These are phyloP conservation scores for Gymnothorax javanicus DNA, from an alignment of 2,797 vertebrate genomes.

Conservation along the genomic window DNA sequence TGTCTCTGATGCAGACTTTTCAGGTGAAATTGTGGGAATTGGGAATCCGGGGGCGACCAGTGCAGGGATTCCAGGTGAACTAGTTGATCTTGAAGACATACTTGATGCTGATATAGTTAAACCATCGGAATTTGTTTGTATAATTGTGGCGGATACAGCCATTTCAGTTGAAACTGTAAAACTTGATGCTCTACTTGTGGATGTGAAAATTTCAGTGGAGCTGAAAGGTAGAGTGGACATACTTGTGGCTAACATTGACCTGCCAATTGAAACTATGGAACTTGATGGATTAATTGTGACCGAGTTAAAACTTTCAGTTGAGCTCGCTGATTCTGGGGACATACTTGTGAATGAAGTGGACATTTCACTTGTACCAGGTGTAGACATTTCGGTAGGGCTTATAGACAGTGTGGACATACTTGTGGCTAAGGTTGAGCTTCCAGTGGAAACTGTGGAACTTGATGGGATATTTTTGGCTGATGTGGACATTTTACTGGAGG, in stretches of 20 bases:
- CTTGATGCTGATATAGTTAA: background rate
- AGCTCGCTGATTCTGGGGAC: background rate
- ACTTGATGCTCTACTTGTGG: background rate
- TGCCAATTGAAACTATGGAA: background rate
- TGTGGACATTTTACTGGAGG: background rate
- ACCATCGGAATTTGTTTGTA: background rate
- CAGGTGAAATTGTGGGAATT: background rate
- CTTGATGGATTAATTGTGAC: background rate
- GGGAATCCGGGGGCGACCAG: background rate
- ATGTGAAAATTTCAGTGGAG: background rate
- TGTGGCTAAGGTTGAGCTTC: background rate
- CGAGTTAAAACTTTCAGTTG: background rate
- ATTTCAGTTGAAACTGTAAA: background rate
- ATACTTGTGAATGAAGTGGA: background rate
- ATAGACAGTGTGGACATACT: background rate
- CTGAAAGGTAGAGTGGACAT: background rate
- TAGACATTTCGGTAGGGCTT: background rate
- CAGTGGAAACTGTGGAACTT: background rate
- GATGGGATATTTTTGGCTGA: background rate
- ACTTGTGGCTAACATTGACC: background rate
- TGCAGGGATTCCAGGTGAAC: background rate
- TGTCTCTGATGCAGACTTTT: background rate
- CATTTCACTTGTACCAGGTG: background rate
- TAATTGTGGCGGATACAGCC: background rate
- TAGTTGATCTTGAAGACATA: background rate